These are phyloP conservation scores for Tiliqua scincoides DNA, from an alignment of 2,113 vertebrate genomes.

Conservation along the genomic window DNA sequence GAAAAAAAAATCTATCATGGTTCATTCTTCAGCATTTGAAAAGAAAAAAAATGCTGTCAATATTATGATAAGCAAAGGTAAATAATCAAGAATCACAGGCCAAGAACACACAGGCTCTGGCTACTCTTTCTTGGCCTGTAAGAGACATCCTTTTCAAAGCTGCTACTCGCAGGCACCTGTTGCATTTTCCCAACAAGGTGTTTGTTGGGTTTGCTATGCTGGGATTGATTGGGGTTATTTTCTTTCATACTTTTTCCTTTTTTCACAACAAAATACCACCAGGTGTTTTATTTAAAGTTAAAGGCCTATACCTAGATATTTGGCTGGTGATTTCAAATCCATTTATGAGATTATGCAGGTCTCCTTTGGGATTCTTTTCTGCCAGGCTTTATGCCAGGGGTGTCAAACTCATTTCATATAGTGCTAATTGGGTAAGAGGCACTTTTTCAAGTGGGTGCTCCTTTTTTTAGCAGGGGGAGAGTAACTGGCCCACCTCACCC, in stretches of 20 bases:
- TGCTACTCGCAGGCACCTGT: constrained; percentile 45
- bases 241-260: not conserved
- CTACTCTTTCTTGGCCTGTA: constrained; percentile 36
- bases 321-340: not conserved
- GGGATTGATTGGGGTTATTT: not conserved
- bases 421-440: too few relatives aligned
- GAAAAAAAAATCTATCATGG: not conserved
- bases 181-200: not conserved
- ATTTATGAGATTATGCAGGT: not conserved
- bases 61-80: constrained; percentile 56
- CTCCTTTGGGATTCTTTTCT: too few relatives aligned
- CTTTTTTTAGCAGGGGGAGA: too few relatives aligned
- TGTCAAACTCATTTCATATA: too few relatives aligned
- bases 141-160: not conserved
- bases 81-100: constrained; percentile 50
- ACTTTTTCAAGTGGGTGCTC: too few relatives aligned
- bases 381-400: too few relatives aligned
- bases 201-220: not conserved
- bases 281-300: constrained; percentile 6
- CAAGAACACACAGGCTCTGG: not conserved
- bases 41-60: constrained; percentile 56
- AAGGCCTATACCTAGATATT: not conserved
- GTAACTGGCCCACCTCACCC: too few relatives aligned
- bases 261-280: not conserved
- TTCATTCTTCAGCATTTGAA: constrained; percentile 10